Evolutionary conservation across 1,140 invertebrate genomes (phyloP), one percentile per base, ranked within the genome.

Genomic region (Bilobella aurantiaca): DNA sequence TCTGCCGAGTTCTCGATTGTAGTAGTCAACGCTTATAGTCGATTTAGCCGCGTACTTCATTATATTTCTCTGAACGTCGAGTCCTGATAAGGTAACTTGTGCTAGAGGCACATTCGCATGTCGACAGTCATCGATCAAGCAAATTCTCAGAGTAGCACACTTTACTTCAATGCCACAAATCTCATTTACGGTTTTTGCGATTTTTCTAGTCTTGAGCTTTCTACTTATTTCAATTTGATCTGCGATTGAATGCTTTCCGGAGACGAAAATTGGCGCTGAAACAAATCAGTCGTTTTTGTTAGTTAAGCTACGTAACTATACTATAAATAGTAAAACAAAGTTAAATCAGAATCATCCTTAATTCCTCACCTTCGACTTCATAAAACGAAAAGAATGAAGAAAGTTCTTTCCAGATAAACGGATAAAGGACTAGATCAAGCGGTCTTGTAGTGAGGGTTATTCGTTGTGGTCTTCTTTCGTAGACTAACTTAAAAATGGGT

Each of bases 71-170:
- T 76, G 79, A 1, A 87, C 71, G 53, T 79, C 81, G 8, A 91
- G 74, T 53, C 88, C 84, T 0, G 82, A 80, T 28, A 96, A 79
- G 0, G 84, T 86, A 1, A 98, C 71, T 76, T 98, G 93, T 2
- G 94, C 76, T 1, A 98, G 77, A 0, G 96, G 96, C 3, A 98
- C 91, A 79, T 98, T 95, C 0, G 93, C 90, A 77, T 97, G 93
- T 74, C 88, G 84, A 75, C 94, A 98, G 78, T 99, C 96, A 76
- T 99, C 96, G 76, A 98, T 98, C 0, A 98, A 85, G 76, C 91
- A 97, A 37, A 98, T 79, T 29, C 85, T 88, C 23, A 90, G 82
- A 69, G 84, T 85, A 34, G 84, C 73, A 42, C 66, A 76, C 60
- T 75, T 76, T 46, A 77, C 65, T 58, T 74, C 74, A 25, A 72